Evolutionary conservation across 1,140 invertebrate genomes (phyloP).

Genomic region (Pseudomyrmex concolor): DNA sequence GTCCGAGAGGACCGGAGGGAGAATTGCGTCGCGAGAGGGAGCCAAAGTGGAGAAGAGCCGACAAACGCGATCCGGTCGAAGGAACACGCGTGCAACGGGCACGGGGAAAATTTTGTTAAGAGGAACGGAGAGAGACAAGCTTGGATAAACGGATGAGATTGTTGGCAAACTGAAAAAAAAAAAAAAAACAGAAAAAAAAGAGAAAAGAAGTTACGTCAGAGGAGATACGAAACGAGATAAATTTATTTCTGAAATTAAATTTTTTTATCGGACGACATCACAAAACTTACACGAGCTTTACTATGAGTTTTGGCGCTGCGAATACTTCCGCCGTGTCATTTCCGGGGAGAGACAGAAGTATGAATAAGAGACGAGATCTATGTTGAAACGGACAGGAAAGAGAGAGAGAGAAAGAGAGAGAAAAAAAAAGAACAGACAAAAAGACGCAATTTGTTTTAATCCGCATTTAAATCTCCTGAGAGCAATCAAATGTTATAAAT

Average conservation of each 20-base stretch:
- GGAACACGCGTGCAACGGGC: slow-evolving; percentile 25
- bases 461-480: slow-evolving; percentile 15
- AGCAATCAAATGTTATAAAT: slow-evolving; percentile 20
- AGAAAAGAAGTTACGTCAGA: not conserved
- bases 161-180: slow-evolving; percentile 1
- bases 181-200: not conserved
- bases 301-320: not conserved
- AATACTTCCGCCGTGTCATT: too few species aligned
- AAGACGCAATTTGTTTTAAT: slow-evolving; percentile 11
- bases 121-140: slow-evolving; percentile 4
- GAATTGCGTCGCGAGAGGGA: slow-evolving; percentile 47
- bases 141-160: slow-evolving; percentile 29
- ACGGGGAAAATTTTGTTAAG: not conserved
- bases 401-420: not conserved
- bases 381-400: not conserved
- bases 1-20: slow-evolving; percentile 5
- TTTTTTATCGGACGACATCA: not conserved
- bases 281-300: not conserved
- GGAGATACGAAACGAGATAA: slow-evolving; percentile 6
- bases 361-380: slow-evolving; percentile 26
- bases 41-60: slow-evolving; percentile 42
- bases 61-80: slow-evolving; percentile 51
- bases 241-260: slow-evolving; percentile 41
- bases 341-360: not conserved
- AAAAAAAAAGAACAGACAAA: slow-evolving; percentile 4